Evolutionary conservation across 23 tunicate genomes (phyloP), one percentile per base, ranked within the genome.

Genomic region (Oikopleura albicans): DNA sequence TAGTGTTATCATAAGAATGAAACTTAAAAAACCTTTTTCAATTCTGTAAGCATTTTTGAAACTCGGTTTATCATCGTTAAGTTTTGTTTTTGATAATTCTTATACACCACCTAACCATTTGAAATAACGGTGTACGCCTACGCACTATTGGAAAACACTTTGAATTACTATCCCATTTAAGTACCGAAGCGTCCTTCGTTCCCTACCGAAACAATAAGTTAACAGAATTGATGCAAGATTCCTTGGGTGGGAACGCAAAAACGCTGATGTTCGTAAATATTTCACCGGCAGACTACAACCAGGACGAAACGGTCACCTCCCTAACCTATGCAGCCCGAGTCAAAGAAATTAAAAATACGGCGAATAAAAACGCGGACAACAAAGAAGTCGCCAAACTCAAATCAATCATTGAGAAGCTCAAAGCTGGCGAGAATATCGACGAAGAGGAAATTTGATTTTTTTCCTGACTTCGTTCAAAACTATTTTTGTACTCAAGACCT

Each of bases 231-330:
- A 93, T 93, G 98, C 98, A 93, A 89, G 98, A 93, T 75, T 93
- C 96, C 33, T 83, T 90, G 1, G 99, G 99, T 40, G 99, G 99
- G 39, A 95, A 95, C 40, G 96, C 99, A 0, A 95, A 95, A 84
- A 95, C 99, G 1, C 90, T 95, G 0, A 95, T 95, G 99, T 95
- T 95, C 85, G 99, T 95, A 63, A 95, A 95, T 85, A 87, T 95
- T 16, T 95, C 99, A 0, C 99, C 99, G 37, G 99, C 96, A 39
- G 96, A 95, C 59, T 95, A 95, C 90, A 95, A 95, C 75, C 85
- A 91, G 37, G 99, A 88, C 66, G 99, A 95, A 41, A 85, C 96
- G 1, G 87, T 85, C 39, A 95, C 89, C 39, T 95, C 99, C 2
- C 76, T 95, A 63, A 95, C 99, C 87, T 91, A 95, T 75, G 99